phyloP scores from a whole-genome alignment of 2,113 vertebrate species.

The Pangasianodon gigas region DNA sequence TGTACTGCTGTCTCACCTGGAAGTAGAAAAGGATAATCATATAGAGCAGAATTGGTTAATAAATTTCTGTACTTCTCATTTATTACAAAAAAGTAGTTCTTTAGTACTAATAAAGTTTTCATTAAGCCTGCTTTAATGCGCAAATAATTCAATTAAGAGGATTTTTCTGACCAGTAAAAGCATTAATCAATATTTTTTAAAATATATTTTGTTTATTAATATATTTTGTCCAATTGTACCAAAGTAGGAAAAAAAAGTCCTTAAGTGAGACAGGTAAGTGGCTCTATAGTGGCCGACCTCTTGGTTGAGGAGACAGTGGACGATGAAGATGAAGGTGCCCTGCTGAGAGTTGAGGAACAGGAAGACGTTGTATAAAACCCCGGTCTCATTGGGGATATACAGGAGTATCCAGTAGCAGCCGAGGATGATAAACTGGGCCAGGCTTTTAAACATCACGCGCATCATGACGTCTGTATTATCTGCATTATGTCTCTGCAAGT shows the following conservation, averaged over 20 bases:
- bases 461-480: constrained; percentile 32
- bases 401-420: constrained; percentile 66
- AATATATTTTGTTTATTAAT: too few relatives aligned
- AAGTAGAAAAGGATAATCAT: neutral
- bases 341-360: constrained; percentile 71
- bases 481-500: constrained; percentile 55
- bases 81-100: neutral
- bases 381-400: neutral
- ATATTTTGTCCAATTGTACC: too few relatives aligned
- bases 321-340: constrained; percentile 71
- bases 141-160: too few relatives aligned
- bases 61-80: neutral
- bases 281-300: constrained; percentile 58
- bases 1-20: neutral
- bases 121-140: neutral
- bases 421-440: constrained; percentile 71
- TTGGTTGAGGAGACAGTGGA: constrained; percentile 73
- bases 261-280: neutral
- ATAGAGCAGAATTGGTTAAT: neutral
- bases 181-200: too few relatives aligned
- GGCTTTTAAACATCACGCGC: constrained; percentile 68
- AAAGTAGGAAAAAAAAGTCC: too few relatives aligned
- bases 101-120: neutral
- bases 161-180: too few relatives aligned
- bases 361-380: constrained; percentile 64